Base-by-base conservation (phyloP, 1,140 invertebrate species). In the Argopecten irradians region DNA sequence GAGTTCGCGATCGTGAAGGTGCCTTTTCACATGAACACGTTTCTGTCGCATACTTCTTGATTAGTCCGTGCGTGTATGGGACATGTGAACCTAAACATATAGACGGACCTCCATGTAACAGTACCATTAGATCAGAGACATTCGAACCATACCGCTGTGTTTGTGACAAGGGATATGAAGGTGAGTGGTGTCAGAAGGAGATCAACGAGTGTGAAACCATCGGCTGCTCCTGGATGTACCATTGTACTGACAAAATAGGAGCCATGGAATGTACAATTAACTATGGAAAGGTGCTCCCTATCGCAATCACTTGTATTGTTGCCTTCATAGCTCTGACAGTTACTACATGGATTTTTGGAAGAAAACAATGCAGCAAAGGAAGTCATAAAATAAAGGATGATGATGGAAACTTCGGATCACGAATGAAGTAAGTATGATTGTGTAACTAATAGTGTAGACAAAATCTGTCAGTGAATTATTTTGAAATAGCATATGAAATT, bases 181-280 rank as follows among this genome's bases (percentile, higher is more conserved):
- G 55, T 28, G 11, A 28, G 5, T 71, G 55, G 55, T 71, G 55
- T 11, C 55, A 71, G n/a, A n/a, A 71, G 5, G 55, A 71, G 28
- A 71, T 71, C 1, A 28, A 71, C n/a, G 55, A 71, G n/a, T 71
- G 55, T 71, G 55, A 28, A n/a, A 71, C 55, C 22, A 71, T 71
- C 8, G 55, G 55, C 55, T 71, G 55, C n/a, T 71, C 55, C 0
- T 71, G 55, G 55, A 28, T 71, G 22, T n/a, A 71, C 11, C n/a
- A 28, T 71, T 71, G 55, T n/a, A 71, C 55, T 71, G 55, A 71
- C 55, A 71, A 28, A 71, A 71, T 71, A 71, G 55, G 55, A n/a
- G 22, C 8, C 55, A n/a, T 71, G 55, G 55, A 71, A 28, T 71
- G 55, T 28, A 71, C 55, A 28, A n/a, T 71, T 5, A 71, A 71